These are phyloP conservation scores for Busseola fusca DNA, from an alignment of 2,888 invertebrate species.

Conservation along the genomic window DNA sequence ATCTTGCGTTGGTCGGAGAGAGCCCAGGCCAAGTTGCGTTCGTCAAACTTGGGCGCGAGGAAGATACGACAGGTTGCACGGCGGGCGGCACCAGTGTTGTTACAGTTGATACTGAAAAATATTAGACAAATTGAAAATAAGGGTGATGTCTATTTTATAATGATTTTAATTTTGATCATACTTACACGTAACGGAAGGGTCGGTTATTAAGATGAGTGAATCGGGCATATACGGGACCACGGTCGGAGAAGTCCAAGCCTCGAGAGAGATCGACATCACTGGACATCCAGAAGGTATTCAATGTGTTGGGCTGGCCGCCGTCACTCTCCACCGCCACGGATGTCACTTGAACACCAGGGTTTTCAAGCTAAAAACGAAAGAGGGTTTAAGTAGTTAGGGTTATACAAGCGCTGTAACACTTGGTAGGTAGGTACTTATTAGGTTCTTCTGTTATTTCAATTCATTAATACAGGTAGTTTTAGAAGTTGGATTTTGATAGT, in stretches of 20 bases:
- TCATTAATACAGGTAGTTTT: neutral
- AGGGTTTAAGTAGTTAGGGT: neutral
- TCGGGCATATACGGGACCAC: slow-evolving; percentile 91
- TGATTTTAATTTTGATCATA: neutral
- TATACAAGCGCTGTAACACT: too few species aligned
- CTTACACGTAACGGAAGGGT: slow-evolving; percentile 91
- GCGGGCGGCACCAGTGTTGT: slow-evolving; percentile 84
- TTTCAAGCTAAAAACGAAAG: slow-evolving; percentile 86
- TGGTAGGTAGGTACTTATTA: neutral
- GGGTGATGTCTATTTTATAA: neutral
- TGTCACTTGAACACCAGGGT: slow-evolving; percentile 89
- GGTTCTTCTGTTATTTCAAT: slow-evolving; percentile 2
- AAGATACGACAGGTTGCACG: slow-evolving; percentile 92
- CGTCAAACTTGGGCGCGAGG: slow-evolving; percentile 91
- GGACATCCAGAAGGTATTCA: slow-evolving; percentile 94
- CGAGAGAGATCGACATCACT: slow-evolving; percentile 94
- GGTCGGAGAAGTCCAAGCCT: slow-evolving; percentile 93
- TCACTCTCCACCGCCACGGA: slow-evolving; percentile 84
- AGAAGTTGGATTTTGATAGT: neutral
- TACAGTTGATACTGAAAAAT: slow-evolving; percentile 82
- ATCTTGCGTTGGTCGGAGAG: slow-evolving; percentile 91
- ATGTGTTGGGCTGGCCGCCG: slow-evolving; percentile 85
- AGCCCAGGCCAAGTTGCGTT: slow-evolving; percentile 90
- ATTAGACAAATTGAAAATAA: neutral
- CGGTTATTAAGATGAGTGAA: slow-evolving; percentile 94